Evolutionary conservation across 2,888 invertebrate genomes (phyloP), one percentile per base, ranked within the genome.

Genomic region (Thereva nobilitata): DNA sequence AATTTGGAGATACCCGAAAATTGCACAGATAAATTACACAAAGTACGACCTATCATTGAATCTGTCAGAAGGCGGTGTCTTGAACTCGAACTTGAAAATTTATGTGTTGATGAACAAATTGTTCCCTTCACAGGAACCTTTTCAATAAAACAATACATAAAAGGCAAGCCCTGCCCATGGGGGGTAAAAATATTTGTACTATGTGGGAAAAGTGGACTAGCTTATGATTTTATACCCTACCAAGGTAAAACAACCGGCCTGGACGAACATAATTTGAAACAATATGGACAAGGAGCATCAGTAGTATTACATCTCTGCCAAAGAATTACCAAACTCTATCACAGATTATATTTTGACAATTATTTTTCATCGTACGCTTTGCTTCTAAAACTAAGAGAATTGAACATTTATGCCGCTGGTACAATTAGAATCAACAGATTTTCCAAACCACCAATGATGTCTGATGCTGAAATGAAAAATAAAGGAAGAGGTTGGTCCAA

Each of bases 161-260:
- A 42, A 42, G 42, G 42, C 9, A 42, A 42, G 42, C 42, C 42
- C 3, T 42, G 42, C 42, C 42, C 9, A 42, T 42, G 42, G 42
- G 42, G 42, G 9, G 42, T 42, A 9, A 42, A 42, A 42, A 42
- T 42, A 42, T 42, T 42, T 42, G 9, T 42, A 42, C 42, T 7
- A 7, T 42, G 42, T 42, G 23, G 23, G 23, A 23, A 23, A 23
- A 23, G 23, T 23, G 42, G 42, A 42, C 42, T 42, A 42, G 7
- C 42, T 42, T 42, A 42, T 42, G 42, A 42, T 42, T 42, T 42
- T 42, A 42, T 42, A 42, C 42, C 42, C 9, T 42, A 42, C 9
- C 42, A 42, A 9, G 42, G 42, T 42, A 42, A 42, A 42, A 42
- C 42, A 42, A 8, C 9, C 9, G 42, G 9, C 9, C 3, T 42